phyloP scores from a whole-genome alignment of 1,140 invertebrate genomes.

The Lordiphosa collinella region DNA sequence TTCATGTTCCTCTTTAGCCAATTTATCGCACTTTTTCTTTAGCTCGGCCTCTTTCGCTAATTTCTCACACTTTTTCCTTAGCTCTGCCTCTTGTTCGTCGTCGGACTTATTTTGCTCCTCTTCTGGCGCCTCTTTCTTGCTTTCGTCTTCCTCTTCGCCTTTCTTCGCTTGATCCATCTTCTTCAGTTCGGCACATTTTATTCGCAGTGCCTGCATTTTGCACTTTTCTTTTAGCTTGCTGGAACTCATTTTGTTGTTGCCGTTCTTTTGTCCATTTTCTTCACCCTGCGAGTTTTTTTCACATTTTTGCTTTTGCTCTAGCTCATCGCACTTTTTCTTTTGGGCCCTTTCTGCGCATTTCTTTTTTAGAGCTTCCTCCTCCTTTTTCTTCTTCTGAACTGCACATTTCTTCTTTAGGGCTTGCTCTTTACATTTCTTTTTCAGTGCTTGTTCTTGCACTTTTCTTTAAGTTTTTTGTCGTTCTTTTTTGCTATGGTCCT shows the following conservation, averaged over 20 bases:
- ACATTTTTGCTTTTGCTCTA: no score
- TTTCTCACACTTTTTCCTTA: background rate
- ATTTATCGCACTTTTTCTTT: background rate
- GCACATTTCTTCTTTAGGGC: background rate
- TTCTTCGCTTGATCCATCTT: no score
- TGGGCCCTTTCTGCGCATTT: background rate
- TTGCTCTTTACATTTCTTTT: background rate
- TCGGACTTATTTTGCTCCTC: background rate
- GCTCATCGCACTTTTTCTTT: background rate
- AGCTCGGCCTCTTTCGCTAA: background rate
- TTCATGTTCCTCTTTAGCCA: background rate
- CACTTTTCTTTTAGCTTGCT: background rate
- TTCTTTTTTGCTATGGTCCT: no score
- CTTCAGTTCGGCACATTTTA: no score
- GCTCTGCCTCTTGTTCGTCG: no score
- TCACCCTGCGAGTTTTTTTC: no score
- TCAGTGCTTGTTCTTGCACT: background rate
- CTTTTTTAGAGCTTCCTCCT: background rate
- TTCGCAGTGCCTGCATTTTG: background rate
- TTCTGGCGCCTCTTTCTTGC: background rate
- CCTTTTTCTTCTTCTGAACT: background rate
- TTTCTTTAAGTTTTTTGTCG: no score
- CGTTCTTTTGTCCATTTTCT: no score
- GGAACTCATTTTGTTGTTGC: no score
- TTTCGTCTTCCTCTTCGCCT: background rate